Percentiles rank a stretch among this genome's conserved stretches.
Conservation (phyloP, 1,140 invertebrate genomes). For the Hycleus phaleratus region DNA sequence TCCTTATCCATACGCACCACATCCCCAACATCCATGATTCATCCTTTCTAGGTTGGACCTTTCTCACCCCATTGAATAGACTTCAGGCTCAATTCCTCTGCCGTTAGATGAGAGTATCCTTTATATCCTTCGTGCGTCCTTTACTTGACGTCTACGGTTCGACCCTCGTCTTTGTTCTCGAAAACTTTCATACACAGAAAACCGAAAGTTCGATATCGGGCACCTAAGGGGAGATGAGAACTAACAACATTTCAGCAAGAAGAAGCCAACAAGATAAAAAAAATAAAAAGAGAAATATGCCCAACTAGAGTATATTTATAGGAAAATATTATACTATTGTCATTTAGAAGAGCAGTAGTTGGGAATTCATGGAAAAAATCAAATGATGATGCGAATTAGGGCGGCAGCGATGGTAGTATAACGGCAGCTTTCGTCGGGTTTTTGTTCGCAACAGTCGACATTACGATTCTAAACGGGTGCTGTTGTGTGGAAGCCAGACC, state of each 20-base stretch:
- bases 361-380: not conserved
- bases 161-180: constrained; percentile 8
- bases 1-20: constrained; percentile 17
- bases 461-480: constrained; percentile 24
- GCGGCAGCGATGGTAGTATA: not conserved
- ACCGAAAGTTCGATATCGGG: no score
- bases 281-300: no score
- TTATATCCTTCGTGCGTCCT: constrained; percentile 25
- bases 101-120: constrained; percentile 25
- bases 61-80: constrained; percentile 5
- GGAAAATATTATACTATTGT: no score
- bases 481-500: constrained; percentile 24
- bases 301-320: no score
- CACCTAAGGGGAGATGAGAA: no score
- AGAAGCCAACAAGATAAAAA: no score
- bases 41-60: constrained; percentile 22
- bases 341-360: no score
- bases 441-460: constrained; percentile 15
- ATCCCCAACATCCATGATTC: constrained; percentile 24
- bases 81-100: constrained; percentile 12
- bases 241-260: not conserved
- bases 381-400: constrained; percentile 2
- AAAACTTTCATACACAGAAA: not conserved
- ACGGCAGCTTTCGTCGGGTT: constrained; percentile 22
- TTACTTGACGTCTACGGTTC: constrained; percentile 18